These are phyloP conservation scores for Agrilus planipennis DNA, from an alignment of 1,140 invertebrate species.

Conservation along the genomic window DNA sequence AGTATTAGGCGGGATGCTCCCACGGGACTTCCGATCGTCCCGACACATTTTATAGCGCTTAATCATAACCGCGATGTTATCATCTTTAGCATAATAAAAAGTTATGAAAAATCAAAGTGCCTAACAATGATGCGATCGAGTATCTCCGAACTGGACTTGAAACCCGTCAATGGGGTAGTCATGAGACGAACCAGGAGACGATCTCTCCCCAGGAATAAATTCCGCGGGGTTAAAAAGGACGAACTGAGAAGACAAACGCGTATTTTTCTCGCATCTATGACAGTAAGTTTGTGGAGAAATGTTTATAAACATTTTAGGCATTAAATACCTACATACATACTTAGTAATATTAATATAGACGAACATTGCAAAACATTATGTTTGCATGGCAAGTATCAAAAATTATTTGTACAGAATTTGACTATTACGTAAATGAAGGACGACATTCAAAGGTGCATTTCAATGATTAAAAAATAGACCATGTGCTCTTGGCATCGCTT, in stretches of 20 bases:
- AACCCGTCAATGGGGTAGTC: conserved; percentile 8
- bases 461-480: too few relatives aligned
- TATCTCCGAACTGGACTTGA: conserved; percentile 17
- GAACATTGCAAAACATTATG: too few relatives aligned
- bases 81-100: not conserved
- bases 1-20: too few relatives aligned
- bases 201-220: conserved; percentile 40
- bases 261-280: conserved; percentile 59
- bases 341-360: too few relatives aligned
- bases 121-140: conserved; percentile 16
- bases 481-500: too few relatives aligned
- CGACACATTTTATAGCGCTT: not conserved
- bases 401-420: too few relatives aligned
- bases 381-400: too few relatives aligned
- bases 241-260: conserved; percentile 56
- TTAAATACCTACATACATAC: too few relatives aligned
- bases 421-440: too few relatives aligned
- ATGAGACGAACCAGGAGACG: conserved; percentile 13
- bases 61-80: not conserved
- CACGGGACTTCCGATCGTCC: not conserved
- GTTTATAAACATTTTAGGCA: too few relatives aligned
- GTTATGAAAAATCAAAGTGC: not conserved
- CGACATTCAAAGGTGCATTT: too few relatives aligned
- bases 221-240: conserved; percentile 65
- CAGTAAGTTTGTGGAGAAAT: too few relatives aligned